phyloP scores from a whole-genome alignment of 1,140 invertebrate species.

The Zaprionus kolodkinae region DNA sequence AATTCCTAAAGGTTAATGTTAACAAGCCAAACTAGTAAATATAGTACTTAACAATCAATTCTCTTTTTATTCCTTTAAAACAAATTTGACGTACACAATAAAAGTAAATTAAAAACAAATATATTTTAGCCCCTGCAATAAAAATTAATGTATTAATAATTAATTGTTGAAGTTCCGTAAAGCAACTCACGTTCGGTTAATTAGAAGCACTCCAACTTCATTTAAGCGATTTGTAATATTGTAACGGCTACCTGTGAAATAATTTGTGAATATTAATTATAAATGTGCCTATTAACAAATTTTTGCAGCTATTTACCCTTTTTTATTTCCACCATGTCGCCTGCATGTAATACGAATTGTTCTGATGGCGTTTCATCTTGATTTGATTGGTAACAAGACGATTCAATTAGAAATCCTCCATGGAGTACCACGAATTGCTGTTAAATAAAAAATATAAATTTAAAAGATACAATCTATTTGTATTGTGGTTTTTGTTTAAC shows the following conservation, averaged over 20 bases:
- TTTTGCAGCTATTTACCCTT: slow-evolving; percentile 32
- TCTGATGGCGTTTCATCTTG: background rate
- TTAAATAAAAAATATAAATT: background rate
- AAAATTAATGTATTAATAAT: background rate
- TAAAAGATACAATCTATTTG: background rate
- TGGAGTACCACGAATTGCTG: slow-evolving; percentile 58
- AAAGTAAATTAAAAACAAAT: background rate
- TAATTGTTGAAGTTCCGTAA: background rate
- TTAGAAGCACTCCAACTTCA: slow-evolving; percentile 43
- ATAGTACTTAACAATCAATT: background rate
- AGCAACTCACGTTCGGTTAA: slow-evolving; percentile 31
- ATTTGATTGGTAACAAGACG: background rate
- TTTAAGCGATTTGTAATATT: slow-evolving; percentile 50
- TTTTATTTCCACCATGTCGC: slow-evolving; percentile 66
- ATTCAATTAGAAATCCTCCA: slow-evolving; percentile 51
- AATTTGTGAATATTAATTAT: background rate
- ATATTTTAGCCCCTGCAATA: background rate
- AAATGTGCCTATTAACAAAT: background rate
- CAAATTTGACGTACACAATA: background rate
- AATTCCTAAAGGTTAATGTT: background rate
- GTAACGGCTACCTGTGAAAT: slow-evolving; percentile 41
- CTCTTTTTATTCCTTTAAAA: background rate
- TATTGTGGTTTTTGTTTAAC: background rate
- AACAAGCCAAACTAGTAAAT: background rate
- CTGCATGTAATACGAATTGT: slow-evolving; percentile 28